phyloP scores from a whole-genome alignment of 1,140 invertebrate genomes.

The Oryctes rhinoceros region DNA sequence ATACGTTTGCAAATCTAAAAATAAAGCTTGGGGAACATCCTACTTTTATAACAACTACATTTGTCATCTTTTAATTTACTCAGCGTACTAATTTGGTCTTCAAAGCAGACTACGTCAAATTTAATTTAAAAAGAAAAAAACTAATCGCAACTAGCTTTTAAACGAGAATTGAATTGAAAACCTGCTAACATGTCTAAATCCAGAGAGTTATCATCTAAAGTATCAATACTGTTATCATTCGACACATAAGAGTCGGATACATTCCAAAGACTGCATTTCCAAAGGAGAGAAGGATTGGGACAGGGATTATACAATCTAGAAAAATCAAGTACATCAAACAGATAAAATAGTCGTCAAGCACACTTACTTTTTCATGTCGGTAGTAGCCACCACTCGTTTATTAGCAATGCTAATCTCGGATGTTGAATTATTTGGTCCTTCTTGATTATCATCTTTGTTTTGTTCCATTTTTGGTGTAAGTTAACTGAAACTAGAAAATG shows the following conservation, averaged over 20 bases:
- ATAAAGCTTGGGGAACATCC: not conserved
- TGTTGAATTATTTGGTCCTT: slow-evolving; percentile 10
- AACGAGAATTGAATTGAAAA: slow-evolving; percentile 2
- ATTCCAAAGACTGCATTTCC: slow-evolving; percentile 41
- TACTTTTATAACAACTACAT: too few species aligned
- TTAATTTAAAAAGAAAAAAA: not conserved
- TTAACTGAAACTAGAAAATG: slow-evolving; percentile 25
- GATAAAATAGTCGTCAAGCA: not conserved
- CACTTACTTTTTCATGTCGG: slow-evolving; percentile 32
- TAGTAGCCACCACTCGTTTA: slow-evolving; percentile 5
- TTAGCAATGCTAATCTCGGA: slow-evolving; percentile 4
- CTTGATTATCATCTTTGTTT: not conserved
- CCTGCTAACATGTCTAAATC: slow-evolving; percentile 34
- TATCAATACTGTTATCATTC: slow-evolving; percentile 12
- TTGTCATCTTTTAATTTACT: too few species aligned
- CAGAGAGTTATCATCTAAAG: slow-evolving; percentile 23
- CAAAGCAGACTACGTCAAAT: not conserved
- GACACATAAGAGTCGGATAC: slow-evolving; percentile 25
- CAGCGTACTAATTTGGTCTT: too few species aligned
- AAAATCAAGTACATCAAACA: slow-evolving; percentile 27
- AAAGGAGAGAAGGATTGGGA: slow-evolving; percentile 41
- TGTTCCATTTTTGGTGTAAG: slow-evolving; percentile 32
- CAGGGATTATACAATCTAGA: slow-evolving; percentile 30
- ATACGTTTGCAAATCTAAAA: not conserved
- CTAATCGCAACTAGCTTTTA: not conserved